Evolutionary conservation across 2,113 vertebrate genomes (phyloP), one percentile per base, ranked within the genome.

Genomic region (Pelodiscus sinensis): DNA sequence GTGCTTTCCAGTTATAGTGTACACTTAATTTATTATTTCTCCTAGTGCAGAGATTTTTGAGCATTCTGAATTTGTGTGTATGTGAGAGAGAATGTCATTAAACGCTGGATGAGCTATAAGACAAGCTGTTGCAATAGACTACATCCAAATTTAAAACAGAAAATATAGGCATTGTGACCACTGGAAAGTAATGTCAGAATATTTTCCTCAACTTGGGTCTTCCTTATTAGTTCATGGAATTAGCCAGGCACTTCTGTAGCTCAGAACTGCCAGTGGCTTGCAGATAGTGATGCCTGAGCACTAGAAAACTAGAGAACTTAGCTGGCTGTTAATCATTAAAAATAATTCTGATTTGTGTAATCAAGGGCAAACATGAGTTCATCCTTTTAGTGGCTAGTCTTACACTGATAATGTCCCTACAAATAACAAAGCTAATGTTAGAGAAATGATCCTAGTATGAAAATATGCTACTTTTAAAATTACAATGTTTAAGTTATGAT

Each of bases 401-500:
- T 79, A 25, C 27, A 52, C 78, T 44, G 22, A 68, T 8, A 9
- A 84, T 78, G 62, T 58, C 83, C 89, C 68, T 50, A 75, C 31
- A 68, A 35, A 75, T 50, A 29, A 2, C 1, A 80, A 84, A 25
- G 51, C 2, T 19, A 71, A 65, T 65, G 14, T 75, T 77, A 1
- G 31, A 11, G 52, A 35, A 79, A 35, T 6, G 57, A 65, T 75
- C 84, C 38, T 75, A 10, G 9, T 38, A 2, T 84, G 52, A 24
- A 83, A 51, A 38, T 81, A 9, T 82, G 92, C 92, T 77, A 56
- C 18, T 65, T 82, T 87, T 38, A 2, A 55, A 89, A 85, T 68
- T 54, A n/a, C 5, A 60, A 54, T 5, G 0, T 4, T 0, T 24
- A 27, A 57, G 51, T 85, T 81, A 1, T 82, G 5, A 0, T 68